phyloP scores from a whole-genome alignment of 2,797 vertebrate genomes.

The Tapirus indicus region DNA sequence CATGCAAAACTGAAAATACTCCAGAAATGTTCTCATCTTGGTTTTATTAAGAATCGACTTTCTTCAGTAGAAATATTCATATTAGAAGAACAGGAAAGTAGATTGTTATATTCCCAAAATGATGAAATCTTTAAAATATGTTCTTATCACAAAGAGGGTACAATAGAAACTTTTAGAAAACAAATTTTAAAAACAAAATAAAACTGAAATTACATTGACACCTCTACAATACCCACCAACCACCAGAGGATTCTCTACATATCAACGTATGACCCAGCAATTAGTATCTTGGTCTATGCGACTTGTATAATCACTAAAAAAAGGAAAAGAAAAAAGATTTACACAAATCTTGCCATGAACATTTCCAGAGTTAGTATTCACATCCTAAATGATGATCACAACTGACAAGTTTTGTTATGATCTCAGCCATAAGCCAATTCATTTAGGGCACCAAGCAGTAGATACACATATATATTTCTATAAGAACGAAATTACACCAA shows the following conservation, averaged over 20 bases:
- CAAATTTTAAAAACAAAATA: neutral
- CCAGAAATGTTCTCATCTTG: neutral
- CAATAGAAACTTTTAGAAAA: neutral
- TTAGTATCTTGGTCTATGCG: neutral
- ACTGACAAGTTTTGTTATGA: neutral
- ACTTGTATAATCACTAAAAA: neutral
- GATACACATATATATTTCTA: neutral
- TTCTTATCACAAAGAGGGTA: neutral
- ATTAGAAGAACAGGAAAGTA: neutral
- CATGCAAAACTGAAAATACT: neutral
- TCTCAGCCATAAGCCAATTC: neutral
- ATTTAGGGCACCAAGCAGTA: neutral
- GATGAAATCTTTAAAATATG: neutral
- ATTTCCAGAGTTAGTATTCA: neutral
- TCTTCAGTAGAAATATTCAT: neutral
- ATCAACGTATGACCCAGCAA: neutral
- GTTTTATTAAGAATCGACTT: constrained; percentile 4
- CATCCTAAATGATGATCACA: neutral
- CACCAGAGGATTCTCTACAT: neutral
- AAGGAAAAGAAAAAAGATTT: neutral
- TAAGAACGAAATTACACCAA: neutral
- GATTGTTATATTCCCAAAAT: neutral
- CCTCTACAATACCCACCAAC: neutral
- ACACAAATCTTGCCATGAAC: neutral
- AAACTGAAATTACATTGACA: neutral